These are phyloP conservation scores for Lytechinus variegatus DNA, from an alignment of 35 echinoderm and acorn worm genomes.

Conservation along the genomic window DNA sequence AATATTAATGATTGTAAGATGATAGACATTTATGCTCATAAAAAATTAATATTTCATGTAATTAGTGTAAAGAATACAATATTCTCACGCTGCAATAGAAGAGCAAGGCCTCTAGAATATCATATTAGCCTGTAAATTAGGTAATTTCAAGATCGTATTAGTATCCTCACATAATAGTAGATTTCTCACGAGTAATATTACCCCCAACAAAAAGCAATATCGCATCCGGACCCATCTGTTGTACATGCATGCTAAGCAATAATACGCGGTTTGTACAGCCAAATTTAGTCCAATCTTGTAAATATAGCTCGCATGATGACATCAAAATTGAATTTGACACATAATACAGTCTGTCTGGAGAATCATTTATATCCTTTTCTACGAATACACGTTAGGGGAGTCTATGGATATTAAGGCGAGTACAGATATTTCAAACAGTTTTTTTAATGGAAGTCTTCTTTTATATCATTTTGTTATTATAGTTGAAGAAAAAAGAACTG, in stretches of 20 bases:
- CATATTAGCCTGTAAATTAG: neutral
- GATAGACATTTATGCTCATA: too few relatives aligned
- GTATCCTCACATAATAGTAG: neutral
- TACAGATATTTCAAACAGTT: neutral
- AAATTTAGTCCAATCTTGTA: slow-evolving; percentile 20
- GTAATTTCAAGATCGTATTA: neutral
- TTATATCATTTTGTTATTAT: too few relatives aligned
- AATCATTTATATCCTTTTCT: neutral
- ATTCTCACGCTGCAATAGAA: neutral
- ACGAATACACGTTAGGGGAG: neutral
- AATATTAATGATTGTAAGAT: too few relatives aligned
- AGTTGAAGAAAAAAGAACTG: too few relatives aligned
- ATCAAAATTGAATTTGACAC: slow-evolving; percentile 7
- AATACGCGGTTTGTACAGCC: neutral
- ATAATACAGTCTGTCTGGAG: neutral
- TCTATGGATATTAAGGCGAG: neutral
- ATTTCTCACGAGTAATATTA: neutral
- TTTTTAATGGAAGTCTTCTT: too few relatives aligned
- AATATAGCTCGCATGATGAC: slow-evolving; percentile 18
- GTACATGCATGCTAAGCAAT: neutral
- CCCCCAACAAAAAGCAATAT: neutral
- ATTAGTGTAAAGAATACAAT: neutral
- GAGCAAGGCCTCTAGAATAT: neutral
- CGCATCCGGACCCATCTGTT: neutral
- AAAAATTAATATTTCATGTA: neutral